These are phyloP conservation scores for Barbus barbus DNA, from an alignment of 2,113 vertebrate genomes.

Conservation along the genomic window DNA sequence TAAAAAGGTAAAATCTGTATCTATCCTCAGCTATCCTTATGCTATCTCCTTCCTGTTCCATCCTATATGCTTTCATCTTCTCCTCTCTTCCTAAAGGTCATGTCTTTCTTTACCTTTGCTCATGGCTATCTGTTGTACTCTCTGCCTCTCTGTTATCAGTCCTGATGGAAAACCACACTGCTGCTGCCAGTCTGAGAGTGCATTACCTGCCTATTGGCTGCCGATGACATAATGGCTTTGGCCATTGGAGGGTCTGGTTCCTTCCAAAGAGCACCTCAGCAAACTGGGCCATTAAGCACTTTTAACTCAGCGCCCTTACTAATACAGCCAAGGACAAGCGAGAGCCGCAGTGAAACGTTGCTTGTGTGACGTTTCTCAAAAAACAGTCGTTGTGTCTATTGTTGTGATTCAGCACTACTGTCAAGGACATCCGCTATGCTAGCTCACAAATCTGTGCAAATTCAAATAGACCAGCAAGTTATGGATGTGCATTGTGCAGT, in stretches of 20 bases:
- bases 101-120: neutral
- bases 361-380: slow-evolving; percentile 22
- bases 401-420: slow-evolving; percentile 35
- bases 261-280: slow-evolving; percentile 3
- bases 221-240: slow-evolving; percentile 30
- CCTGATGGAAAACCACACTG: slow-evolving; percentile 41
- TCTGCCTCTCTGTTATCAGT: slow-evolving; percentile 26
- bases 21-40: neutral
- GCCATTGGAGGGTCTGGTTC: slow-evolving; percentile 4
- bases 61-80: neutral
- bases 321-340: slow-evolving; percentile 27
- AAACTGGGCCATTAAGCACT: slow-evolving; percentile 44
- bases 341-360: slow-evolving; percentile 11
- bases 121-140: slow-evolving; percentile 20
- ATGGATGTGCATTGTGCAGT: neutral
- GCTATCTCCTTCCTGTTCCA: neutral
- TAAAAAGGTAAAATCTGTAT: neutral
- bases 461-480: slow-evolving; percentile 20
- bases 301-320: slow-evolving; percentile 28
- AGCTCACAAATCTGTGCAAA: slow-evolving; percentile 24
- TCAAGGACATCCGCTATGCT: slow-evolving; percentile 4
- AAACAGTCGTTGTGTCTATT: neutral
- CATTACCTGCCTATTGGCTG: slow-evolving; percentile 42
- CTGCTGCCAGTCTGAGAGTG: neutral
- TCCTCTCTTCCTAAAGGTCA: slow-evolving; percentile 20